These are phyloP conservation scores for Hymenochirus boettgeri DNA, from an alignment of 2,113 vertebrate species.

Conservation along the genomic window DNA sequence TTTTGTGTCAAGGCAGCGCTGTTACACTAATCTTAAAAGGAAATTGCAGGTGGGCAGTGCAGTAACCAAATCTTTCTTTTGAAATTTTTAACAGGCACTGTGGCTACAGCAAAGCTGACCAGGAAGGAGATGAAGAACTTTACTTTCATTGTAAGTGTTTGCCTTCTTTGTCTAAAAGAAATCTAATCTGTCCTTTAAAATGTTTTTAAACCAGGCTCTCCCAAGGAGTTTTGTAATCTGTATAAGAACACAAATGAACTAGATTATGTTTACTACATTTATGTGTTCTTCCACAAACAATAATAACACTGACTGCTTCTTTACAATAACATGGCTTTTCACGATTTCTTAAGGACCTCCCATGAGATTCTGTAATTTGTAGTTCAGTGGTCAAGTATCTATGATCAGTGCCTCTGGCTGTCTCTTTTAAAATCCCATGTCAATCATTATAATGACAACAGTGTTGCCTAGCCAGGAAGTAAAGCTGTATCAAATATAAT, in stretches of 20 bases:
- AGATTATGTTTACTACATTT: background rate
- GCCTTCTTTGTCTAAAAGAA: constrained; percentile 50
- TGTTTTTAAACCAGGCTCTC: background rate
- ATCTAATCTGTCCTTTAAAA: background rate
- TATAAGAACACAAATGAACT: background rate
- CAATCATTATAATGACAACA: constrained; percentile 24
- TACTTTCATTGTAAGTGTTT: constrained; percentile 98
- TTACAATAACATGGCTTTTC: constrained; percentile 46
- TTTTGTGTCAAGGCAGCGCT: no score
- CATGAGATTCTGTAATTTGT: constrained; percentile 57
- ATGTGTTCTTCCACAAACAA: constrained; percentile 7
- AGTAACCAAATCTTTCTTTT: constrained; percentile 34
- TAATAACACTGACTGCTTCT: constrained; percentile 8
- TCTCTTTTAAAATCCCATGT: constrained; percentile 38
- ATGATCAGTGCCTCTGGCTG: constrained; percentile 57
- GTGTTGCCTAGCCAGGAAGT: background rate
- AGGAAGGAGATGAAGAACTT: constrained; percentile 97
- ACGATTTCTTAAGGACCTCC: constrained; percentile 63
- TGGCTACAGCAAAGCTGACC: constrained; percentile 97
- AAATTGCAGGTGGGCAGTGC: no score
- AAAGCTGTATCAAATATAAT: background rate
- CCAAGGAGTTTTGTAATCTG: background rate
- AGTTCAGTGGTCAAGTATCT: constrained; percentile 55
- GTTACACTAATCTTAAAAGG: no score
- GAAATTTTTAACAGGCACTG: constrained; percentile 75